Conservation (phyloP, 2,113 vertebrate genomes). For the Pseudolaguvia tuberculata region DNA sequence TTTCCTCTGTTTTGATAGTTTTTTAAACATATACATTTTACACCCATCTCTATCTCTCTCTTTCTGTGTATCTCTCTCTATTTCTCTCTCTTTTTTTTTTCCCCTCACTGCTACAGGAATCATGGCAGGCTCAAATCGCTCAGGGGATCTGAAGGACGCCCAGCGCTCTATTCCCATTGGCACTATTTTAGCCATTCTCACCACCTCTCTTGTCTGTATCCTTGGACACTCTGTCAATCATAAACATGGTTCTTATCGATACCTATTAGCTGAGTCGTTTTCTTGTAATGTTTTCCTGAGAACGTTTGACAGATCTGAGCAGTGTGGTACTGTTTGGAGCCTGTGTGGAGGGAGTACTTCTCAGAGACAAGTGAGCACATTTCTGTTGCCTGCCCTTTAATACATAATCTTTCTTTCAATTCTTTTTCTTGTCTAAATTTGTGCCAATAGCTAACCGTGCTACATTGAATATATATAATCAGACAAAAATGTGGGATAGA, state of each 20-base stretch:
- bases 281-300: constrained; percentile 65
- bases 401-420: not conserved
- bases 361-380: constrained; percentile 84
- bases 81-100: not conserved
- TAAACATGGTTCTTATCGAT: not conserved
- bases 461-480: too few species aligned
- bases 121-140: constrained; percentile 89
- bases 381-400: not conserved
- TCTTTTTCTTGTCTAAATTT: too few species aligned
- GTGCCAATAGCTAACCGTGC: too few species aligned
- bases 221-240: constrained; percentile 48
- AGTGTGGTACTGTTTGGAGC: constrained; percentile 81
- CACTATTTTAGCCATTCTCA: constrained; percentile 86
- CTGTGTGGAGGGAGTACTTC: constrained; percentile 83
- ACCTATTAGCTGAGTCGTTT: not conserved
- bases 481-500: too few species aligned
- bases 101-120: constrained; percentile 68
- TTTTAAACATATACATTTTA: not conserved
- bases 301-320: constrained; percentile 72
- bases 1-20: not conserved
- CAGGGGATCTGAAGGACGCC: constrained; percentile 86
- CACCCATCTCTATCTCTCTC: not conserved
- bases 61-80: not conserved
- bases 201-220: constrained; percentile 91
- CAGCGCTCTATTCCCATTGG: constrained; percentile 90